Percentiles rank a stretch among this genome's conserved stretches.
Conservation (phyloP, 2,797 vertebrate species). For the Spatula versicolor region DNA sequence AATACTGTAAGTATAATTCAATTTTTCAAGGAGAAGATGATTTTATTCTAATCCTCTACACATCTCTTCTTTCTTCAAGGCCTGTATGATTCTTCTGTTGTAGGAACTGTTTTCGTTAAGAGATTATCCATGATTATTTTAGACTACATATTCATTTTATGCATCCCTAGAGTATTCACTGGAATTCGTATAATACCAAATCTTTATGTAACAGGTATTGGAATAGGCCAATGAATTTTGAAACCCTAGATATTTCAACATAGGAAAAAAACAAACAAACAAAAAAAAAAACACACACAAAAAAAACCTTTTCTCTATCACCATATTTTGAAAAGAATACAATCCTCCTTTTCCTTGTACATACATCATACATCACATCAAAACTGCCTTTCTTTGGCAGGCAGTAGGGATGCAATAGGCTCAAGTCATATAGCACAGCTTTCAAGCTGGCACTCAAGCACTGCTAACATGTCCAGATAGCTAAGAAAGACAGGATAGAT, state of each 20-base stretch:
- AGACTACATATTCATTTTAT: neutral
- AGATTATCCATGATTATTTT: neutral
- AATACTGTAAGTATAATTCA: neutral
- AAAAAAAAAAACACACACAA: neutral
- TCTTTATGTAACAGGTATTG: neutral
- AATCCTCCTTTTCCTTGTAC: neutral
- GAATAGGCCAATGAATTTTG: neutral
- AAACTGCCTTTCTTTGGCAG: neutral
- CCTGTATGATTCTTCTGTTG: neutral
- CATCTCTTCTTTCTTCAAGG: neutral
- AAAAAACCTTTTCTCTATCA: neutral
- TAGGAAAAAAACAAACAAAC: neutral
- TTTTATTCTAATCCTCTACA: neutral
- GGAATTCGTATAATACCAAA: neutral
- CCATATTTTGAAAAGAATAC: neutral
- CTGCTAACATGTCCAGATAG: neutral
- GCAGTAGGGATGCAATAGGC: neutral
- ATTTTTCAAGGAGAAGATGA: neutral
- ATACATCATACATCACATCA: too few species aligned
- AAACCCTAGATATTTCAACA: neutral
- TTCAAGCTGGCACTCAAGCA: neutral
- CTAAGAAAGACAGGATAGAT: neutral
- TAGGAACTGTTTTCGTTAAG: neutral
- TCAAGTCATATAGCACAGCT: neutral
- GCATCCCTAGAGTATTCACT: neutral